Evolutionary conservation across 2,113 vertebrate species (phyloP).

Genomic region (Sinocyclocheilus rhinocerous): DNA sequence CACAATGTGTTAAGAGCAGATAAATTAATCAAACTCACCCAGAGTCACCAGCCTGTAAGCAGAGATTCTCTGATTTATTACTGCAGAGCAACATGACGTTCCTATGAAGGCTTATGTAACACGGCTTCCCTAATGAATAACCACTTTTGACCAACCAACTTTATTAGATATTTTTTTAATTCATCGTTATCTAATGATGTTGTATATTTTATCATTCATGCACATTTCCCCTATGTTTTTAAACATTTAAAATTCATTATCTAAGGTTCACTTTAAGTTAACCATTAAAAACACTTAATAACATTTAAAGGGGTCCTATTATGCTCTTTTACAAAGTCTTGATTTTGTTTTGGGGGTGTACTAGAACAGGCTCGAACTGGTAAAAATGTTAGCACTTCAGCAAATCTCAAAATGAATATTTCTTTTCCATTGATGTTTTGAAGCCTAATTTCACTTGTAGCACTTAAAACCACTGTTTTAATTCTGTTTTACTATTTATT

Average conservation of each 20-base stretch:
- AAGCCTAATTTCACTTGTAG: not conserved
- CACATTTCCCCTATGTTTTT: not conserved
- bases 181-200: not conserved
- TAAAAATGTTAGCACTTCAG: not conserved
- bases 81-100: not conserved
- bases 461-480: not conserved
- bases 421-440: not conserved
- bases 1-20: not conserved
- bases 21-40: constrained; percentile 29
- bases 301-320: too few relatives aligned
- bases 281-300: too few relatives aligned
- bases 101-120: not conserved
- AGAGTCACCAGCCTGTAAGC: not conserved
- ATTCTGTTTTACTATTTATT: not conserved
- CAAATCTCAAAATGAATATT: not conserved
- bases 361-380: too few relatives aligned
- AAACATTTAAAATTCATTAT: not conserved
- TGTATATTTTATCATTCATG: not conserved
- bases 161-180: not conserved
- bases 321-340: too few relatives aligned
- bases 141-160: not conserved
- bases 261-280: too few relatives aligned
- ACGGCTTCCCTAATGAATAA: not conserved
- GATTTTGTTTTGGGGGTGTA: too few relatives aligned
- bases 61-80: not conserved